Evolutionary conservation across 2,113 vertebrate genomes (phyloP).

Genomic region (Arizona elegans): DNA sequence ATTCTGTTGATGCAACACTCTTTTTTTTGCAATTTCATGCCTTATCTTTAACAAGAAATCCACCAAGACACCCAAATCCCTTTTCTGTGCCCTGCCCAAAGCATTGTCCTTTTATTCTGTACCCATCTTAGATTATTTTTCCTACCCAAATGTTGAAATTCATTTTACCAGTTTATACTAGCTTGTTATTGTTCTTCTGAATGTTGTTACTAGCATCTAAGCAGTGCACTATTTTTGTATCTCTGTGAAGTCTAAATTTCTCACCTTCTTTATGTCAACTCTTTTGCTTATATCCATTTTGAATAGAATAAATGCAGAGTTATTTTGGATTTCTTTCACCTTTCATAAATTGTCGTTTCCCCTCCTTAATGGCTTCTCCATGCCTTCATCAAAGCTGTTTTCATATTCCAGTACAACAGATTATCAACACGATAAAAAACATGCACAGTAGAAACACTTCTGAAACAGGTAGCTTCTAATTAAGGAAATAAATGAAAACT

Average conservation of each 20-base stretch:
- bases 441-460: neutral
- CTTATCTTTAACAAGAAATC: neutral
- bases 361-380: neutral
- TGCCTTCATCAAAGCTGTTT: neutral
- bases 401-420: neutral
- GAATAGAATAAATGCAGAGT: neutral
- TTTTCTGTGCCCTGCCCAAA: neutral
- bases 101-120: neutral
- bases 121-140: neutral
- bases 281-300: neutral
- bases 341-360: neutral
- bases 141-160: neutral
- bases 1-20: neutral
- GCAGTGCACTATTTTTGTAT: neutral
- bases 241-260: neutral
- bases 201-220: neutral
- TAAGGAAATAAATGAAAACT: neutral
- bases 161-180: neutral
- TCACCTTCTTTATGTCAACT: neutral
- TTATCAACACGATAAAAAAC: neutral
- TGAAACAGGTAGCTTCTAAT: neutral
- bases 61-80: neutral
- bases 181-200: neutral
- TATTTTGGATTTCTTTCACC: neutral
- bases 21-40: neutral